Conservation (phyloP, 2,797 vertebrate species). For the Jordanella pulchra region DNA sequence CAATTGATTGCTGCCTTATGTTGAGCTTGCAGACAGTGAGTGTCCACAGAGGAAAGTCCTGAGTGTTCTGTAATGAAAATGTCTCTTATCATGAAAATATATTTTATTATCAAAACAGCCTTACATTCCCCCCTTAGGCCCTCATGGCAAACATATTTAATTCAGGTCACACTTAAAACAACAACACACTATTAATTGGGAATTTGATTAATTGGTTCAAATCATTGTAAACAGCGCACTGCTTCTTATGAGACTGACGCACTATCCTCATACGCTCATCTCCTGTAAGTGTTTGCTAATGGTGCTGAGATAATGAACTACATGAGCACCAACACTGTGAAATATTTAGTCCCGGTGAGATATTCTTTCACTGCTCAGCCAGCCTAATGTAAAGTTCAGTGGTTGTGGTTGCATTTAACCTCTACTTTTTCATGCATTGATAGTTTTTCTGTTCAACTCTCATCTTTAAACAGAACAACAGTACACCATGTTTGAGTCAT, state of each 20-base stretch:
- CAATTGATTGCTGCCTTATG: conserved; percentile 74
- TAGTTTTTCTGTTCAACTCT: background rate
- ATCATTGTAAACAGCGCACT: conserved; percentile 42
- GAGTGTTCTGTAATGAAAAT: conserved; percentile 41
- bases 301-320: conserved; percentile 52
- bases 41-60: conserved; percentile 64
- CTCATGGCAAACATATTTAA: conserved; percentile 34
- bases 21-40: conserved; percentile 58
- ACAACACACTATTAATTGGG: conserved; percentile 51
- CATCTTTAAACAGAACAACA: background rate
- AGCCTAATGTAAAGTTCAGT: conserved; percentile 7
- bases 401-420: conserved; percentile 6
- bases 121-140: conserved; percentile 21
- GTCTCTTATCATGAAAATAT: conserved; percentile 43
- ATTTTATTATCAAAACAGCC: conserved; percentile 49
- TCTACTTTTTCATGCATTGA: background rate
- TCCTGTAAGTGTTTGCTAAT: conserved; percentile 54
- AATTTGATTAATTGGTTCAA: conserved; percentile 58
- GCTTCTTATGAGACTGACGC: conserved; percentile 47
- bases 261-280: conserved; percentile 58
- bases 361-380: conserved; percentile 19
- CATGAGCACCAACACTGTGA: conserved; percentile 28
- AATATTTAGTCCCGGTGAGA: conserved; percentile 37
- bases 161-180: conserved; percentile 46
- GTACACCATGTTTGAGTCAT: background rate